Evolutionary conservation across 2,888 invertebrate genomes (phyloP).

Genomic region (Andrena bucephala): DNA sequence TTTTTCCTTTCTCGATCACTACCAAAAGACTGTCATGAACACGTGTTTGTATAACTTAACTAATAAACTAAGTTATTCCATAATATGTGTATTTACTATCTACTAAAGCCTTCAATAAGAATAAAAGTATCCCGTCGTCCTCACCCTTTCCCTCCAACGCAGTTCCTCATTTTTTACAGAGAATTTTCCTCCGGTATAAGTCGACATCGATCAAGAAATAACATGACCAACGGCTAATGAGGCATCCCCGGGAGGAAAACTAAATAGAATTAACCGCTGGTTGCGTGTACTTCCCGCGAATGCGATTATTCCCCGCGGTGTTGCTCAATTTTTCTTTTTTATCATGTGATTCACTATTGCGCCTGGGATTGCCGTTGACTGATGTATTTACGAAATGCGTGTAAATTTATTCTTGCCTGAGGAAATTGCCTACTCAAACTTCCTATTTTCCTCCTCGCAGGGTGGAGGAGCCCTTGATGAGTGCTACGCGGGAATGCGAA

Average conservation of each 20-base stretch:
- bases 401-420: neutral
- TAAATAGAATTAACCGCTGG: constrained; percentile 8
- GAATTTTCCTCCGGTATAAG: constrained; percentile 24
- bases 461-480: constrained; percentile 1
- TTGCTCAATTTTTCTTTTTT: neutral
- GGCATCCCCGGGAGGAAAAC: constrained; percentile 29
- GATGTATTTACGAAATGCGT: neutral
- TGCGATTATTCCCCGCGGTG: constrained; percentile 10
- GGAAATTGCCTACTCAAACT: constrained; percentile 16
- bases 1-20: too few relatives aligned
- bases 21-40: too few relatives aligned
- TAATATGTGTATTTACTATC: too few relatives aligned
- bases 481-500: neutral
- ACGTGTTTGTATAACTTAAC: too few relatives aligned
- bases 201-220: neutral
- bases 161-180: neutral
- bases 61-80: too few relatives aligned
- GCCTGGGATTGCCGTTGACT: constrained; percentile 40
- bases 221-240: neutral
- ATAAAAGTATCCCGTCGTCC: neutral
- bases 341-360: constrained; percentile 30
- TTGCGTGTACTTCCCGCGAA: constrained; percentile 23
- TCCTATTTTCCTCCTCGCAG: neutral
- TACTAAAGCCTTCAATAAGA: too few relatives aligned
- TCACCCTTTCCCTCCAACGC: neutral